Evolutionary conservation across 2,797 vertebrate species (phyloP).

Genomic region (Bothrops alternatus): DNA sequence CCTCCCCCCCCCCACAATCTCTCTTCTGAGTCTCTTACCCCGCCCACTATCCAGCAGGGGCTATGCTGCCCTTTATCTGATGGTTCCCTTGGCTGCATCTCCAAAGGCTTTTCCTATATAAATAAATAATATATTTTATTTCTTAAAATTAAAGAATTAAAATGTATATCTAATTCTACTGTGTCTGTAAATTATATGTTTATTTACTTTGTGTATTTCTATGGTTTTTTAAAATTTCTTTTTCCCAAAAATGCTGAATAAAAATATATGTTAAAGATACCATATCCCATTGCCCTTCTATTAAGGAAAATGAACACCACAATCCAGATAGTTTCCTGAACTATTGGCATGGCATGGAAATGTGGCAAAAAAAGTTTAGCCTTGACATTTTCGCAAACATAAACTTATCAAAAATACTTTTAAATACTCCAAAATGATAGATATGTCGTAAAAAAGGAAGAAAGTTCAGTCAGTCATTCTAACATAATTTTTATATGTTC

Average conservation of each 20-base stretch:
- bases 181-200: background rate
- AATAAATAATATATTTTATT: background rate
- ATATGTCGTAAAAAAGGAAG: background rate
- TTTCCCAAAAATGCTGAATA: background rate
- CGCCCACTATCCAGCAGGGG: background rate
- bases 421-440: background rate
- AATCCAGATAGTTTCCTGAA: background rate
- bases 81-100: background rate
- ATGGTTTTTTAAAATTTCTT: background rate
- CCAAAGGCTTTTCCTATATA: background rate
- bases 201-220: background rate
- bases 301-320: background rate
- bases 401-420: background rate
- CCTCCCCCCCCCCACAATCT: background rate
- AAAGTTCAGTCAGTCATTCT: background rate
- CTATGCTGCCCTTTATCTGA: background rate
- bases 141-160: background rate
- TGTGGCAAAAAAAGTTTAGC: background rate
- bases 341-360: background rate
- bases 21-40: background rate
- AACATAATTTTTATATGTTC: background rate
- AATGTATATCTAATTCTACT: background rate
- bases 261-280: background rate
- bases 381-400: background rate
- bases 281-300: background rate